Conservation (phyloP, 1,140 invertebrate genomes). For the Fragariocoptes setiger region DNA sequence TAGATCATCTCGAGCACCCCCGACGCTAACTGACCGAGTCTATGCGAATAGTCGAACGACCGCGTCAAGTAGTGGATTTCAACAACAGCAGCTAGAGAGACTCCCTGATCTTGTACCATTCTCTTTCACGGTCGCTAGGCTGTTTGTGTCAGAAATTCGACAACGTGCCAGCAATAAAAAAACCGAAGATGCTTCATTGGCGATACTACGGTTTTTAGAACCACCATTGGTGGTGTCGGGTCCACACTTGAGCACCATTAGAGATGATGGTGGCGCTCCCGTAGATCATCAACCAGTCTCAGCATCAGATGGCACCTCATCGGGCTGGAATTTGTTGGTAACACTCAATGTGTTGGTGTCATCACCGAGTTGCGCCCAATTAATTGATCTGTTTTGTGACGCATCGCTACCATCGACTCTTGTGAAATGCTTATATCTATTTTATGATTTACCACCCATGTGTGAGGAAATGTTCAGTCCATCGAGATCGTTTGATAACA, state of each 20-base stretch:
- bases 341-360: slow-evolving; percentile 50
- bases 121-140: slow-evolving; percentile 63
- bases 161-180: slow-evolving; percentile 51
- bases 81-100: slow-evolving; percentile 75
- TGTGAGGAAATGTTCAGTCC: slow-evolving; percentile 5
- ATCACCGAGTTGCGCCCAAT: slow-evolving; percentile 42
- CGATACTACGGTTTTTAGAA: slow-evolving; percentile 78
- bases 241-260: slow-evolving; percentile 18
- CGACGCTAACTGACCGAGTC: no score
- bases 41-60: no score
- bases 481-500: slow-evolving; percentile 1
- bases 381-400: slow-evolving; percentile 72
- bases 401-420: slow-evolving; percentile 80
- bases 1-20: no score
- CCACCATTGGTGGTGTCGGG: slow-evolving; percentile 33
- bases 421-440: slow-evolving; percentile 91
- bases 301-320: slow-evolving; percentile 32
- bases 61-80: no score
- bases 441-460: slow-evolving; percentile 79
- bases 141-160: slow-evolving; percentile 76
- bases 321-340: slow-evolving; percentile 79
- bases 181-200: slow-evolving; percentile 57
- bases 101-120: slow-evolving; percentile 73
- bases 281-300: not conserved
- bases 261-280: not conserved